A percentile compares a stretch with the other conserved stretches of the same genome.
Conservation (phyloP, 2,888 invertebrate genomes). For the Netelia inedita region DNA sequence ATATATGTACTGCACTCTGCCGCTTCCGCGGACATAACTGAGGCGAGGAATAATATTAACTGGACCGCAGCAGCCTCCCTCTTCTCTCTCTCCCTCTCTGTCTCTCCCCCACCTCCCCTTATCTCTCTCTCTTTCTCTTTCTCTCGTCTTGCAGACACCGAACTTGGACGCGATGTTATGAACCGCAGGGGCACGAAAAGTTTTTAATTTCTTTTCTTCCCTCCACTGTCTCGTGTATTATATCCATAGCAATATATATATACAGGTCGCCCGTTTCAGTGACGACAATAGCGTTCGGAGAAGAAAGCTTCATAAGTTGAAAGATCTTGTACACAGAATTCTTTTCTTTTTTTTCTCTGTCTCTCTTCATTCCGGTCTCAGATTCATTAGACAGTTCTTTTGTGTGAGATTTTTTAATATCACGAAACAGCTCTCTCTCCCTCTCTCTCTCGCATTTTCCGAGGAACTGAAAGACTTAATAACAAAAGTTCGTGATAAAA, state of each 20-base stretch:
- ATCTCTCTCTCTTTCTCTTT: background rate
- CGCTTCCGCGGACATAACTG: constrained; percentile 35
- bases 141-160: constrained; percentile 46
- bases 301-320: constrained; percentile 40
- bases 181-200: constrained; percentile 50
- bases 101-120: too few relatives aligned
- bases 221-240: constrained; percentile 28
- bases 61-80: constrained; percentile 58
- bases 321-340: constrained; percentile 32
- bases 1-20: constrained; percentile 35
- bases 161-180: constrained; percentile 64
- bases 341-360: constrained; percentile 1
- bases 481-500: background rate
- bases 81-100: background rate
- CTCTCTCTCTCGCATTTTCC: background rate
- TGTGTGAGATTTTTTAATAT: background rate
- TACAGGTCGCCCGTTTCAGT: constrained; percentile 19
- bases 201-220: constrained; percentile 66
- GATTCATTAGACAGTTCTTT: constrained; percentile 30
- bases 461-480: background rate
- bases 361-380: constrained; percentile 17
- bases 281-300: constrained; percentile 12
- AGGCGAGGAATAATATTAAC: constrained; percentile 66
- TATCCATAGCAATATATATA: constrained; percentile 5
- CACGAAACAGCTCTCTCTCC: background rate